A percentile compares a stretch with the other conserved stretches of the same genome.
Evolutionary conservation across 35 echinoderm and acorn worm genomes (phyloP).

Genomic region (Heliocidaris tuberculata): DNA sequence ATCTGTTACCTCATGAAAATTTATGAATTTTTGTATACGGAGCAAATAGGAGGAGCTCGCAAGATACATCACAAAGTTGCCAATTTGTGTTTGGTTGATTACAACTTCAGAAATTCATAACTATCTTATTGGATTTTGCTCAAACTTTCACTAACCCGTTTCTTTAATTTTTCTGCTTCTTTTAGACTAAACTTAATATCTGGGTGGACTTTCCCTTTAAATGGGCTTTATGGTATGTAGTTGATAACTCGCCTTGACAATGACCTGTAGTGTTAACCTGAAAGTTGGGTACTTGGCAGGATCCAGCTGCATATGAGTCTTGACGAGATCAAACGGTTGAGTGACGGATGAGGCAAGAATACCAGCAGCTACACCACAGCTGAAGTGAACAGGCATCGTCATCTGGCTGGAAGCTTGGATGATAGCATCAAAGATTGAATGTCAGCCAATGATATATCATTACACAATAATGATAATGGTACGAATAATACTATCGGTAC

Average conservation of each 20-base stretch:
- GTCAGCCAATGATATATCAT: not conserved
- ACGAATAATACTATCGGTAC: too few relatives aligned
- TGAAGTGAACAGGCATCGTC: constrained; percentile 65
- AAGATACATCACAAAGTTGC: too few relatives aligned
- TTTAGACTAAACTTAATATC: not conserved
- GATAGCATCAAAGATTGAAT: not conserved
- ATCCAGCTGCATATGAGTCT: constrained; percentile 95
- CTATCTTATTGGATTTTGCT: too few relatives aligned
- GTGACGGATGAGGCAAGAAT: constrained; percentile 82
- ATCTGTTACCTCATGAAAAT: too few relatives aligned
- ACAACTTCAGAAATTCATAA: too few relatives aligned
- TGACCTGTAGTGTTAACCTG: constrained; percentile 54
- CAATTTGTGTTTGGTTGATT: too few relatives aligned
- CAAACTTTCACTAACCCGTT: not conserved
- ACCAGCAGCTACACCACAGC: constrained; percentile 78
- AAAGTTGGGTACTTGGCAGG: constrained; percentile 69
- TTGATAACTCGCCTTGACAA: constrained; percentile 54
- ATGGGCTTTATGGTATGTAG: too few relatives aligned
- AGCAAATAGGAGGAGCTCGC: too few relatives aligned
- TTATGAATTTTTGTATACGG: too few relatives aligned
- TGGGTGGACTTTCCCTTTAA: too few relatives aligned
- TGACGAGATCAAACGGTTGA: constrained; percentile 90
- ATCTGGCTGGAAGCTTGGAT: constrained; percentile 18
- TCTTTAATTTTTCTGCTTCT: not conserved
- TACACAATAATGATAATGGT: too few relatives aligned